These are phyloP conservation scores for Lomographa bimaculata DNA, from an alignment of 2,888 invertebrate species.

Conservation along the genomic window DNA sequence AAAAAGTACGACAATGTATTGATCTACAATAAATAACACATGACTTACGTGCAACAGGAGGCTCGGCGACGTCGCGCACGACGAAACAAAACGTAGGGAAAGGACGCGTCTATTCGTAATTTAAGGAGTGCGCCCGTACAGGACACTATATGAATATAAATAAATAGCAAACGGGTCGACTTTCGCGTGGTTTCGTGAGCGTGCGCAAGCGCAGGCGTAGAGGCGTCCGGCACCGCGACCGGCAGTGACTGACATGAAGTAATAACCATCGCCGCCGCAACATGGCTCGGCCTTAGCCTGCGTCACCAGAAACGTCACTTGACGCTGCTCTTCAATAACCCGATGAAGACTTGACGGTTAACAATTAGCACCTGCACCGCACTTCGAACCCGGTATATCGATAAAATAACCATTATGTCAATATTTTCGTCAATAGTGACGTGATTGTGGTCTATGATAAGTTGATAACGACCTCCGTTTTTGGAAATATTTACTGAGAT, in stretches of 20 bases:
- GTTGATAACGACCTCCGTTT: too few relatives aligned
- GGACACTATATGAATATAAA: slow-evolving; percentile 68
- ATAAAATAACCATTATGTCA: slow-evolving; percentile 7
- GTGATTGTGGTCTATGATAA: too few relatives aligned
- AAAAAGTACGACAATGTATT: too few relatives aligned
- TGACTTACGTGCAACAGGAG: slow-evolving; percentile 50
- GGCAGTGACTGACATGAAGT: slow-evolving; percentile 59
- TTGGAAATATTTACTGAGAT: too few relatives aligned
- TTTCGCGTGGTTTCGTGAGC: slow-evolving; percentile 56
- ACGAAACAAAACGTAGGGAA: slow-evolving; percentile 45
- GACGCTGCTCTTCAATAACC: slow-evolving; percentile 11
- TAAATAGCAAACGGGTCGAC: slow-evolving; percentile 58
- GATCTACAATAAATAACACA: too few relatives aligned
- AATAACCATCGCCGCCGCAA: slow-evolving; percentile 18
- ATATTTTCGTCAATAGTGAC: background rate
- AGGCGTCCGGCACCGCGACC: slow-evolving; percentile 57
- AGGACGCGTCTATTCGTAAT: slow-evolving; percentile 48
- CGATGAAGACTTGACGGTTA: slow-evolving; percentile 19
- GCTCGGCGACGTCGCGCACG: slow-evolving; percentile 36
- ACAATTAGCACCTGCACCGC: slow-evolving; percentile 28
- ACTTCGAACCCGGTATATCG: slow-evolving; percentile 5
- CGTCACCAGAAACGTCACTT: slow-evolving; percentile 27
- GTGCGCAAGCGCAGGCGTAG: slow-evolving; percentile 47
- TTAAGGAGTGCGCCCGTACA: slow-evolving; percentile 51
- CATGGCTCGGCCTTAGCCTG: slow-evolving; percentile 5